Conservation (phyloP, 2,797 vertebrate genomes). For the Chloroceryle inda region DNA sequence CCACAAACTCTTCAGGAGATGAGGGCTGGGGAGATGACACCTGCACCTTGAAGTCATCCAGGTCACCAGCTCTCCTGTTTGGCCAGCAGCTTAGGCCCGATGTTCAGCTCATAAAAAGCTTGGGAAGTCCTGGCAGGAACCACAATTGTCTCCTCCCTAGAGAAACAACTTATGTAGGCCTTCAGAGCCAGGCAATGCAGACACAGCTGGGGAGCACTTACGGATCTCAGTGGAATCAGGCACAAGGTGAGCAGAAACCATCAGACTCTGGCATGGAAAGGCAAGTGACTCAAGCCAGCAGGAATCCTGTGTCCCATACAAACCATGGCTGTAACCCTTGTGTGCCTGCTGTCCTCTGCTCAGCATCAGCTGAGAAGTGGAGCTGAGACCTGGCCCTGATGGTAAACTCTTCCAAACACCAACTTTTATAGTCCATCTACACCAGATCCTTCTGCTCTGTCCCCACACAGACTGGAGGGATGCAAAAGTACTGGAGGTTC, state of each 20-base stretch:
- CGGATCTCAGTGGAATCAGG: neutral
- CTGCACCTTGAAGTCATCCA: neutral
- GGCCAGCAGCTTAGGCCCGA: neutral
- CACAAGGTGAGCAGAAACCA: neutral
- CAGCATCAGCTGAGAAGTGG: neutral
- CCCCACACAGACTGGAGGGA: rapidly evolving
- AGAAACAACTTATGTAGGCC: neutral
- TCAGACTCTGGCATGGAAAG: neutral
- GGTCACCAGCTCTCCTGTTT: neutral
- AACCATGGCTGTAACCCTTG: neutral
- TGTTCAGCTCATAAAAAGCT: neutral
- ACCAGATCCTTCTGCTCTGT: neutral
- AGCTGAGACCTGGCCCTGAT: neutral
- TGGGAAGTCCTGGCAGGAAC: neutral
- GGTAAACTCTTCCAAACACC: neutral
- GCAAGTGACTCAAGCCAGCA: neutral
- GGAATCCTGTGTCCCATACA: neutral
- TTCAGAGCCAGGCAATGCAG: neutral
- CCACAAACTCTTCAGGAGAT: neutral
- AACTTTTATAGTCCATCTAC: neutral
- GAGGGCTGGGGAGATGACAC: neutral
- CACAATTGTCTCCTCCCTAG: neutral
- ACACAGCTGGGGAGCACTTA: neutral
- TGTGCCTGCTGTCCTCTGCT: neutral
- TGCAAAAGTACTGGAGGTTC: neutral